Evolutionary conservation across 2,113 vertebrate species (phyloP).

Genomic region (Cathartes aura): DNA sequence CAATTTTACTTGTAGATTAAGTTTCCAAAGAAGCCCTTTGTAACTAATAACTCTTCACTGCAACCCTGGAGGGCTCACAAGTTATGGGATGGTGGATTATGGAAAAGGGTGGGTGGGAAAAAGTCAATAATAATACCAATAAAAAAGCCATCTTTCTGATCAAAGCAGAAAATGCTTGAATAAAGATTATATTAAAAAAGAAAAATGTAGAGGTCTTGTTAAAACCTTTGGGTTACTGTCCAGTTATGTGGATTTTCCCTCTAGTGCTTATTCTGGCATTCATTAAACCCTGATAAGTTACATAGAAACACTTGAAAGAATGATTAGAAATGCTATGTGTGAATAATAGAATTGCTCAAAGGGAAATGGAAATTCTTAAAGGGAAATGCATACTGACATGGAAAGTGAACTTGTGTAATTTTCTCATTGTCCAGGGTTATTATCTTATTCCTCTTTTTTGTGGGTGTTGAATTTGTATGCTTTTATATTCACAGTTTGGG

Average conservation of each 20-base stretch:
- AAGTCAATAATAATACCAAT: conserved; percentile 53
- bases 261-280: conserved; percentile 69
- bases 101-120: conserved; percentile 35
- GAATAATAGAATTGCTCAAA: conserved; percentile 73
- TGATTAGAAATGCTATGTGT: conserved; percentile 68
- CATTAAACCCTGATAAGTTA: conserved; percentile 71
- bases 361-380: conserved; percentile 69
- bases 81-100: neutral
- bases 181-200: conserved; percentile 67
- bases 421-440: conserved; percentile 59
- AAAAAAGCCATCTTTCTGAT: conserved; percentile 49
- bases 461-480: conserved; percentile 15
- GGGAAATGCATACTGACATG: conserved; percentile 68
- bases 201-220: conserved; percentile 57
- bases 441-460: conserved; percentile 39
- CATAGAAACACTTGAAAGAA: conserved; percentile 70
- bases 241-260: conserved; percentile 59
- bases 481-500: conserved; percentile 59
- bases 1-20: neutral
- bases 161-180: conserved; percentile 52
- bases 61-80: neutral
- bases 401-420: conserved; percentile 48
- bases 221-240: conserved; percentile 66
- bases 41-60: conserved; percentile 18
- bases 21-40: conserved; percentile 35